These are phyloP conservation scores for Geodia barretti DNA, from an alignment of 37 sponge, comb jelly and placozoan species.

Conservation along the genomic window DNA sequence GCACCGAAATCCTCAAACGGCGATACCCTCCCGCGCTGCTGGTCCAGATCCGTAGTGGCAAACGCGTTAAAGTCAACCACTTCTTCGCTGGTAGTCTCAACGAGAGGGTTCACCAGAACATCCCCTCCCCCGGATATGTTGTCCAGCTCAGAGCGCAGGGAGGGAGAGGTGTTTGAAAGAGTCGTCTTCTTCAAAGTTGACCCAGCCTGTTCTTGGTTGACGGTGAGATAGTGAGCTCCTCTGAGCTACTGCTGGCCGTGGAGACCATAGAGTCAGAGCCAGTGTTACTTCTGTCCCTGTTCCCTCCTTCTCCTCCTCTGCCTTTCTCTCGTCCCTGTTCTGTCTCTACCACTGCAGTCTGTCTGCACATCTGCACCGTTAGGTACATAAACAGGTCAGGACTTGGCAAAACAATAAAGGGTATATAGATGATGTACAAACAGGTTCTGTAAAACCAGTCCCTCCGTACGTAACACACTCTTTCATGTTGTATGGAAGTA, in stretches of 20 bases:
- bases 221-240: too few species aligned
- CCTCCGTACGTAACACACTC: too few species aligned
- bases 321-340: neutral
- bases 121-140: neutral
- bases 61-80: neutral
- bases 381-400: too few species aligned
- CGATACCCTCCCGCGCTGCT: neutral
- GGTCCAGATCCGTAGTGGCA: neutral
- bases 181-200: slow-evolving; percentile 24
- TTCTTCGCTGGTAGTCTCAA: too few species aligned
- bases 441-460: too few species aligned
- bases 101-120: neutral
- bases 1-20: slow-evolving; percentile 46
- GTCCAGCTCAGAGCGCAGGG: slow-evolving; percentile 43
- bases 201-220: neutral
- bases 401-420: too few species aligned
- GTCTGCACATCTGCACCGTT: too few species aligned
- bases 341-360: neutral
- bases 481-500: too few species aligned
- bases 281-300: slow-evolving; percentile 2
- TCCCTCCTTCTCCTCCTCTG: too few species aligned
- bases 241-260: slow-evolving; percentile 11
- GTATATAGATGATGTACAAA: too few species aligned
- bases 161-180: slow-evolving; percentile 39
- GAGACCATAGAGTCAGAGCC: slow-evolving; percentile 36